Base-by-base conservation (phyloP, 2,888 invertebrate species). In the Incurvaria masculella region DNA sequence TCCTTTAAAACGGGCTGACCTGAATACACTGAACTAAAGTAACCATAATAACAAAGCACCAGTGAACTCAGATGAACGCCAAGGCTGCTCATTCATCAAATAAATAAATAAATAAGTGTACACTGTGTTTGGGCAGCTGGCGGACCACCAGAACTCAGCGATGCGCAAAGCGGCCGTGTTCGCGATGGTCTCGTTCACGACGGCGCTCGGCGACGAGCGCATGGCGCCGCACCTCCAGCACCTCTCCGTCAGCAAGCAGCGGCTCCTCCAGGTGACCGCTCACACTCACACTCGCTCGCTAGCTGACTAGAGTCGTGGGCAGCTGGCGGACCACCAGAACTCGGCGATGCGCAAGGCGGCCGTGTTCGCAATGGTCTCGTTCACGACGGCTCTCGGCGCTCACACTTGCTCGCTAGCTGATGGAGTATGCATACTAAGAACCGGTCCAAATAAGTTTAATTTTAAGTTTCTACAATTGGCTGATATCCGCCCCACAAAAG, bases 81-180 rank as follows among this genome's bases (percentile, higher is more conserved):
- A n/a, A n/a, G n/a, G n/a, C n/a, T n/a, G n/a, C n/a, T n/a, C n/a
- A n/a, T n/a, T n/a, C n/a, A n/a, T n/a, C n/a, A n/a, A n/a, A n/a
- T n/a, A n/a, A n/a, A n/a, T n/a, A n/a, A n/a, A n/a, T n/a, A n/a
- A n/a, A n/a, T n/a, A n/a, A n/a, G n/a, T n/a, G n/a, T n/a, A n/a
- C n/a, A n/a, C n/a, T n/a, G n/a, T n/a, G n/a, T n/a, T 10, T 23
- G 23, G 6, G 8, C 74, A 95, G 88, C 85, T 94, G 53, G 94
- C 96, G 48, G 96, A 97, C 66, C 92, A 96, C 67, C 80, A 82
- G 48, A 94, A 96, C 70, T 95, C 94, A 47, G 88, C 92, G 55
- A 94, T 98, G 21, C 84, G 98, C 44, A 98, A 98, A 69, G 94
- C 96, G 57, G 93, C 95, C 11, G 95, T 97, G 17, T 97, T 98